phyloP scores from a whole-genome alignment of 1,140 invertebrate genomes.

The Bradynema listronoti region DNA sequence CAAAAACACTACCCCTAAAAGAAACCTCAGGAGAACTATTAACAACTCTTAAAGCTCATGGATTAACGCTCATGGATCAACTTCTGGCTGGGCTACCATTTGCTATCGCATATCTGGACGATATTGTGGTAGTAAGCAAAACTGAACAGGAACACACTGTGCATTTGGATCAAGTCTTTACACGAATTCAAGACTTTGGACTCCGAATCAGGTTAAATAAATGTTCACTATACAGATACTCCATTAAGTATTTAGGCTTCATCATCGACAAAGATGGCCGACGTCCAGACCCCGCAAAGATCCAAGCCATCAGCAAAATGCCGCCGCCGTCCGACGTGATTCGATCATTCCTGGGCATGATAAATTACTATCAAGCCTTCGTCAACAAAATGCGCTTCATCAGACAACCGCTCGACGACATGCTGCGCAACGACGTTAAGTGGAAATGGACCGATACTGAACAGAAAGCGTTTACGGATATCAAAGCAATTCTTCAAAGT shows the following conservation, averaged over 20 bases:
- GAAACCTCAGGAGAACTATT: too few species aligned
- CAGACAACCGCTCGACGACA: conserved; percentile 11
- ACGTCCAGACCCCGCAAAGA: too few species aligned
- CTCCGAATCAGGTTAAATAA: conserved; percentile 32
- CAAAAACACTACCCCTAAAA: too few species aligned
- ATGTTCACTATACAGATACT: conserved; percentile 36
- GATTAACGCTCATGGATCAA: too few species aligned
- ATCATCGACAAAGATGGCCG: too few species aligned
- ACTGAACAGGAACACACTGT: conserved; percentile 16
- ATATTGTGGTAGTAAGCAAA: conserved; percentile 15
- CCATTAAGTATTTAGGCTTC: too few species aligned
- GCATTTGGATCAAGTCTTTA: conserved; percentile 6
- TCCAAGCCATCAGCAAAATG: too few species aligned
- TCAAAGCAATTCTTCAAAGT: conserved; percentile 51
- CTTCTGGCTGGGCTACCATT: too few species aligned
- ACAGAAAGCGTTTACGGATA: conserved; percentile 40
- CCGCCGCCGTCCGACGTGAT: conserved; percentile 20
- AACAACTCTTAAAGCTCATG: too few species aligned
- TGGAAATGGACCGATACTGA: conserved; percentile 28
- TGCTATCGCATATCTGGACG: conserved; percentile 34
- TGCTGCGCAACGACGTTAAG: conserved; percentile 12
- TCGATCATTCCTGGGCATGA: conserved; percentile 15
- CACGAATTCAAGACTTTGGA: conserved; percentile 21
- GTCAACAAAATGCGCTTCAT: conserved; percentile 2
- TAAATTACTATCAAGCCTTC: conserved; percentile 25